phyloP scores from a whole-genome alignment of 2,888 invertebrate genomes.

The Diabrotica balteata region DNA sequence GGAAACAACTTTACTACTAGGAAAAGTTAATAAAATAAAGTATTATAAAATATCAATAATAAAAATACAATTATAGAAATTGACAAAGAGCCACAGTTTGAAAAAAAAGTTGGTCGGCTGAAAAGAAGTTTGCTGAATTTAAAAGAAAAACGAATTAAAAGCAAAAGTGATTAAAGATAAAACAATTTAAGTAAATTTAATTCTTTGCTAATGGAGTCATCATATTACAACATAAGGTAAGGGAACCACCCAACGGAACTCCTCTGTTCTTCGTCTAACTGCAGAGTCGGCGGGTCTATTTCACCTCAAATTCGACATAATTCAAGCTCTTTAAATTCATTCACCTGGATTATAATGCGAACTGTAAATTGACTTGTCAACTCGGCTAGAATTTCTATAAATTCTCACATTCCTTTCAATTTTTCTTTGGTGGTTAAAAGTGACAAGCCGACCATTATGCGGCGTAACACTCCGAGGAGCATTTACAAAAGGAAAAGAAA shows the following conservation, averaged over 20 bases:
- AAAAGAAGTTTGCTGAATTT: no score
- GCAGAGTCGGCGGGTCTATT: constrained; percentile 14
- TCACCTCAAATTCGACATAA: constrained; percentile 27
- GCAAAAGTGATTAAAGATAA: no score
- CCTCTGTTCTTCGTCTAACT: background rate
- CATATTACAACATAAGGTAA: background rate
- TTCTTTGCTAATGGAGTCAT: no score
- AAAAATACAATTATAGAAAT: no score
- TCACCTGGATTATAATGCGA: constrained; percentile 30
- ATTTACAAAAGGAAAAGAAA: constrained; percentile 42
- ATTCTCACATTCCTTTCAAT: constrained; percentile 28
- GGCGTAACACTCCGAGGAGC: constrained; percentile 34
- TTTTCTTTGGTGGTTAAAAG: constrained; percentile 33
- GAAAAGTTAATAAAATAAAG: no score
- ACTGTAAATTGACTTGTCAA: constrained; percentile 35
- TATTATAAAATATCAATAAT: no score
- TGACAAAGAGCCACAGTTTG: no score
- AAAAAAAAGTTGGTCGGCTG: no score
- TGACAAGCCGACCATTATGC: constrained; percentile 35
- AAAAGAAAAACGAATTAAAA: no score
- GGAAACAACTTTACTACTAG: no score
- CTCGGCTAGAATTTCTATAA: constrained; percentile 28
- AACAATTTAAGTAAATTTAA: no score
- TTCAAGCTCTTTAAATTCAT: constrained; percentile 31
- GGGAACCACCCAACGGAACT: background rate